Conservation (phyloP, 2,113 vertebrate species). For the Felis catus region DNA sequence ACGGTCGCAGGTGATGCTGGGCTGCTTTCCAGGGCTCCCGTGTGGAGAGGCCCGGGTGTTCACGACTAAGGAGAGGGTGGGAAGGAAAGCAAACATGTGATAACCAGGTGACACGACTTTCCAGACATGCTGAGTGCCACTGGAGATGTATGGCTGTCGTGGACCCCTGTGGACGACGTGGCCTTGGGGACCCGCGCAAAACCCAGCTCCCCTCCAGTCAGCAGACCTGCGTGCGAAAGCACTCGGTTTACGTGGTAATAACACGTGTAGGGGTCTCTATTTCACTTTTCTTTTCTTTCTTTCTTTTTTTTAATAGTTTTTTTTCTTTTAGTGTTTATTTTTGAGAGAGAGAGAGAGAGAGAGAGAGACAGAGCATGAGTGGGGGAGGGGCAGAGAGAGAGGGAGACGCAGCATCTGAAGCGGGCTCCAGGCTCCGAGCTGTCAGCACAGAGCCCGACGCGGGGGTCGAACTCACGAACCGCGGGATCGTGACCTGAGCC, state of each 20-base stretch:
- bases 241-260: neutral
- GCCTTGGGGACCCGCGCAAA: neutral
- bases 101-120: neutral
- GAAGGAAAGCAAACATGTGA: neutral
- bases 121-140: fast-evolving
- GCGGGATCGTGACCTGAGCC: too few species aligned
- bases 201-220: neutral
- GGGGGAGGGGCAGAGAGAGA: too few species aligned
- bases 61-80: neutral
- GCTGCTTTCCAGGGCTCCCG: too few species aligned
- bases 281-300: neutral
- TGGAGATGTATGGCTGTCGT: fast-evolving
- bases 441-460: too few species aligned
- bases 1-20: neutral
- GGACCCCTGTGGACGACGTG: fast-evolving
- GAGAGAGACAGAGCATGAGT: too few species aligned
- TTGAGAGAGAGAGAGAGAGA: too few species aligned
- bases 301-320: too few species aligned
- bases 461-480: too few species aligned
- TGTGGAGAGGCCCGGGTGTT: too few species aligned
- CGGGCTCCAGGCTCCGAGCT: too few species aligned
- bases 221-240: neutral
- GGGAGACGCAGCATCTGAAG: too few species aligned
- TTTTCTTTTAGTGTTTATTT: too few species aligned
- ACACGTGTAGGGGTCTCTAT: neutral